phyloP scores from a whole-genome alignment of 2,888 invertebrate genomes.

The Drosophila villosipedis region DNA sequence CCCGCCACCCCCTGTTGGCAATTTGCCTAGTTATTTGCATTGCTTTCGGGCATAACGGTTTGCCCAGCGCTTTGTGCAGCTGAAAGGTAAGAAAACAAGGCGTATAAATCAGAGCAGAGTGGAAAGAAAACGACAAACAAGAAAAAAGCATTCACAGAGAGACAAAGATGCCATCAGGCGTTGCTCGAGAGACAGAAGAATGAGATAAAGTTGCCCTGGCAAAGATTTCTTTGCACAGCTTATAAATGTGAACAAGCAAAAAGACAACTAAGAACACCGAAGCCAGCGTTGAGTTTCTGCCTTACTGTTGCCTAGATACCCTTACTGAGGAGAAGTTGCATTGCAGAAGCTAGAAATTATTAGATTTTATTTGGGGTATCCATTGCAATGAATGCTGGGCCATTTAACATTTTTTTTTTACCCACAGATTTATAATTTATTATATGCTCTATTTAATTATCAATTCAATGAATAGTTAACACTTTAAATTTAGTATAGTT shows the following conservation, averaged over 20 bases:
- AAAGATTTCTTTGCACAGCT: constrained; percentile 47
- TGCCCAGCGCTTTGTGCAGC: constrained; percentile 60
- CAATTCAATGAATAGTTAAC: fast-evolving
- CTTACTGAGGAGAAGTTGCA: constrained; percentile 7
- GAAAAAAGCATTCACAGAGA: constrained; percentile 16
- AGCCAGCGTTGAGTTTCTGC: not conserved
- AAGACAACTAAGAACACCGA: constrained; percentile 10
- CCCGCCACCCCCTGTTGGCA: not conserved
- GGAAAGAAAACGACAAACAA: not conserved
- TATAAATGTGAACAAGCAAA: constrained; percentile 51
- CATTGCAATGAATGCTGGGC: not conserved
- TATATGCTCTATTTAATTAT: not conserved
- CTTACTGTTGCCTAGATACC: constrained; percentile 26
- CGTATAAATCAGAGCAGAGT: constrained; percentile 61
- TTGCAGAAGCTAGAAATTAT: not conserved
- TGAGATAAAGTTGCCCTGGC: constrained; percentile 35
- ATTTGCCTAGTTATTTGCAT: constrained; percentile 62
- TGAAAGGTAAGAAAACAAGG: constrained; percentile 70
- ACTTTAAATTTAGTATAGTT: not conserved
- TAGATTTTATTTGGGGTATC: not conserved
- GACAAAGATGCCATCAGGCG: constrained; percentile 28
- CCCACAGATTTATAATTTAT: not conserved
- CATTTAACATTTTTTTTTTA: not conserved
- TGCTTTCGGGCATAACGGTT: constrained; percentile 58
- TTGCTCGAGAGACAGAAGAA: constrained; percentile 23